These are phyloP conservation scores for Brotogeris chrysoptera DNA, from an alignment of 2,797 vertebrate genomes.

Conservation along the genomic window DNA sequence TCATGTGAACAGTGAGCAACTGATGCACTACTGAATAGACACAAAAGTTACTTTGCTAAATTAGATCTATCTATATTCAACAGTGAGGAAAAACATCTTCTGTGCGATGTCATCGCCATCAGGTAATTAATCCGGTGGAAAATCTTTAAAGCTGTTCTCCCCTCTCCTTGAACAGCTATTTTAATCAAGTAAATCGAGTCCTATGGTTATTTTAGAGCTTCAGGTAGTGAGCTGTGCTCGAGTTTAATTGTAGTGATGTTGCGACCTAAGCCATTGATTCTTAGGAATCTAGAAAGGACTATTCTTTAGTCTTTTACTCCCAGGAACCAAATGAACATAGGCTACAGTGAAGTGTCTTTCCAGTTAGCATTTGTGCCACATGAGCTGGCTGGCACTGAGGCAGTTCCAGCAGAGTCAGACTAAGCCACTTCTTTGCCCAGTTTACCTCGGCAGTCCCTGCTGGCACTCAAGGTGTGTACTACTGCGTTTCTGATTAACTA, in stretches of 20 bases:
- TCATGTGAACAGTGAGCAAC: slow-evolving; percentile 36
- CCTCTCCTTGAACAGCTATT: background rate
- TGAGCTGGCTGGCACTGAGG: background rate
- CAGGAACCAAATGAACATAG: background rate
- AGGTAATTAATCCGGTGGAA: slow-evolving; percentile 64
- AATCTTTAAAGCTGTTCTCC: slow-evolving; percentile 41
- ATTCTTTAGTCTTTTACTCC: background rate
- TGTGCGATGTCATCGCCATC: slow-evolving; percentile 3
- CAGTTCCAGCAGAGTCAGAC: background rate
- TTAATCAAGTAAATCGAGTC: background rate
- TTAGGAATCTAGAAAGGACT: background rate
- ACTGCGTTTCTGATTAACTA: background rate
- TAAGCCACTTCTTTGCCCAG: background rate
- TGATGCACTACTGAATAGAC: slow-evolving; percentile 43
- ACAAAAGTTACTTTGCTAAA: slow-evolving; percentile 60
- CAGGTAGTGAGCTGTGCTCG: background rate
- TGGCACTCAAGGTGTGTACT: background rate
- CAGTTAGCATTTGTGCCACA: background rate
- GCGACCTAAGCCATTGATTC: background rate
- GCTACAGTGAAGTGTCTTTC: background rate
- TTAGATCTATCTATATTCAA: slow-evolving; percentile 55
- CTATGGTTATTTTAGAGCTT: background rate
- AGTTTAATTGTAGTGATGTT: background rate
- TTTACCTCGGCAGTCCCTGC: background rate
- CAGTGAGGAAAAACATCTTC: slow-evolving; percentile 46